These are phyloP conservation scores for Peribatodes rhomboidaria DNA, from an alignment of 2,888 invertebrate species.

Conservation along the genomic window DNA sequence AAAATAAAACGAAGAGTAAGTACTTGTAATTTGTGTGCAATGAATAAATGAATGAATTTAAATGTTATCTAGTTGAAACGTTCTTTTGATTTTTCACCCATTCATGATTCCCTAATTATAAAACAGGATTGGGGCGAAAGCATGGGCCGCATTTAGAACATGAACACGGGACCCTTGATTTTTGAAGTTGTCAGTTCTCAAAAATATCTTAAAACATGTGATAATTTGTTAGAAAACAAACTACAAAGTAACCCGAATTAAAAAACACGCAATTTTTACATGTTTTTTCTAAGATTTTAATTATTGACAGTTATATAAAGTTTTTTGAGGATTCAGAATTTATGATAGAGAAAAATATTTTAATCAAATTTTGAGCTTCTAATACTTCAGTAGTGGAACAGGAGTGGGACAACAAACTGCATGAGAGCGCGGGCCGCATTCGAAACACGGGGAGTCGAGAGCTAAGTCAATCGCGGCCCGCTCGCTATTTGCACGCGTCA, in stretches of 20 bases:
- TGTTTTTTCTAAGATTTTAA: too few relatives aligned
- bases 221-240: too few relatives aligned
- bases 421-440: slow-evolving; percentile 58
- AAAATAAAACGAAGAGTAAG: not conserved
- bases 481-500: slow-evolving; percentile 71
- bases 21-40: not conserved
- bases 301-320: too few relatives aligned
- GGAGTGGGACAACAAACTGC: slow-evolving; percentile 47
- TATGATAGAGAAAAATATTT: not conserved
- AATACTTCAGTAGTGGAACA: slow-evolving; percentile 10
- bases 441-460: slow-evolving; percentile 79
- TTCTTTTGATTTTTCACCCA: not conserved
- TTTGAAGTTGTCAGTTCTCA: too few relatives aligned
- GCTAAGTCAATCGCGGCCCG: slow-evolving; percentile 76
- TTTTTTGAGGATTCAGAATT: too few relatives aligned
- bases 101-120: too few relatives aligned
- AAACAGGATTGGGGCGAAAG: too few relatives aligned
- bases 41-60: not conserved
- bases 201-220: too few relatives aligned
- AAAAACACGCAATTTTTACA: too few relatives aligned
- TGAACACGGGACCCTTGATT: too few relatives aligned
- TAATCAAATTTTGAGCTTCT: not conserved
- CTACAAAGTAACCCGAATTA: too few relatives aligned
- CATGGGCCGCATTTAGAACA: too few relatives aligned
- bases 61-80: not conserved